A percentile compares a stretch with the other conserved stretches of the same genome.
These are phyloP conservation scores for Lethrus apterus DNA, from an alignment of 1,140 invertebrate species.

Conservation along the genomic window DNA sequence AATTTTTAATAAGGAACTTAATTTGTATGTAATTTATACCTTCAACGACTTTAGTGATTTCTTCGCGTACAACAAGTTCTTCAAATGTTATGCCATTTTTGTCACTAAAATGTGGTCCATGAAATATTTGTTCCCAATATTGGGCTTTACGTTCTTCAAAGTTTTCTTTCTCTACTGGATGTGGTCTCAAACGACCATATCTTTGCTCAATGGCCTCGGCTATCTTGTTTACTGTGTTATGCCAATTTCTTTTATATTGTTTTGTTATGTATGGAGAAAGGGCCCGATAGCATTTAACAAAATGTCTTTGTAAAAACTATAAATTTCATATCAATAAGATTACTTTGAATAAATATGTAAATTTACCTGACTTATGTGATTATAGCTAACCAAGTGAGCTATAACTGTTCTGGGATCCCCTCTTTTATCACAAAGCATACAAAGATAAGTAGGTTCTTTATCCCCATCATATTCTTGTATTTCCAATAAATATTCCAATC, in stretches of 20 bases:
- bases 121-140: constrained; percentile 47
- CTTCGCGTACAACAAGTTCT: constrained; percentile 33
- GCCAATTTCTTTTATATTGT: constrained; percentile 47
- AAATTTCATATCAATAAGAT: constrained; percentile 20
- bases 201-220: constrained; percentile 53
- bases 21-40: constrained; percentile 19
- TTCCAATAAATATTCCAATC: constrained; percentile 66
- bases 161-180: constrained; percentile 46
- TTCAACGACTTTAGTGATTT: constrained; percentile 31
- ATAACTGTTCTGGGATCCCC: constrained; percentile 67
- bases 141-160: constrained; percentile 50
- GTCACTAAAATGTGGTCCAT: constrained; percentile 47
- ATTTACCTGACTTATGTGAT: constrained; percentile 48
- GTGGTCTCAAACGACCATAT: constrained; percentile 53
- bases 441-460: constrained; percentile 62
- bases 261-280: constrained; percentile 37
- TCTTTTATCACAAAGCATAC: constrained; percentile 66
- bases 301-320: constrained; percentile 49
- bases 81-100: constrained; percentile 34
- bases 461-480: constrained; percentile 52
- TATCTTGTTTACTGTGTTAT: constrained; percentile 47
- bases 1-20: background rate
- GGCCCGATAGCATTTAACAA: constrained; percentile 41
- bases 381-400: constrained; percentile 64
- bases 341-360: constrained; percentile 7